phyloP scores from a whole-genome alignment of 2,888 invertebrate species.

The Lissocephala sabroskyi region DNA sequence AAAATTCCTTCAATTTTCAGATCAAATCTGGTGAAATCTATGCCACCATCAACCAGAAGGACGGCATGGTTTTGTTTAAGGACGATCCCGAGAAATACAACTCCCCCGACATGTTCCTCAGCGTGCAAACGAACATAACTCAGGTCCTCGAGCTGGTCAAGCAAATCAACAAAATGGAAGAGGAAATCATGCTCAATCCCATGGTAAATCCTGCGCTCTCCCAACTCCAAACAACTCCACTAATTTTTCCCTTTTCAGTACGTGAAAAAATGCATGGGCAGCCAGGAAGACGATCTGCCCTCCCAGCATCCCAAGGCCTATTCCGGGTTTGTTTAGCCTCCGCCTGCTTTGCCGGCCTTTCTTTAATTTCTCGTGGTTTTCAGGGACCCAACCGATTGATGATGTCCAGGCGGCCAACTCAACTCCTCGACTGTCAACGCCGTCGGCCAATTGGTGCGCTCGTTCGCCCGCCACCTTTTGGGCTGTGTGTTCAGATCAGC shows the following conservation, averaged over 20 bases:
- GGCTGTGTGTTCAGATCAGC: conserved; percentile 37
- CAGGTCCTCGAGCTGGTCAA: conserved; percentile 90
- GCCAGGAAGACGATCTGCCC: conserved; percentile 76
- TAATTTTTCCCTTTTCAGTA: conserved; percentile 71
- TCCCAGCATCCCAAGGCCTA: conserved; percentile 70
- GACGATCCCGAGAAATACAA: conserved; percentile 97
- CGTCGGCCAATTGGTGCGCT: conserved; percentile 1
- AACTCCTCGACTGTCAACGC: no score
- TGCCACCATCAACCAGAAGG: conserved; percentile 97
- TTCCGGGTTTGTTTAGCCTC: conserved; percentile 60
- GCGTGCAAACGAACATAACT: conserved; percentile 88
- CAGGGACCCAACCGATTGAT: conserved; percentile 72
- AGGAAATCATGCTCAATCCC: conserved; percentile 93
- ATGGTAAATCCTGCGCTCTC: conserved; percentile 76
- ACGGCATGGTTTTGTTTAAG: conserved; percentile 97
- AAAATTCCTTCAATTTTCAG: no score
- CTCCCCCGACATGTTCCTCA: conserved; percentile 88
- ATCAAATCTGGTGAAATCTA: conserved; percentile 98
- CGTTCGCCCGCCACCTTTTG: conserved; percentile 7
- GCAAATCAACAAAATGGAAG: conserved; percentile 93
- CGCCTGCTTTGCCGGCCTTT: no score
- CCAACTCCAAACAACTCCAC: no score
- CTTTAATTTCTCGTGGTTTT: conserved; percentile 5
- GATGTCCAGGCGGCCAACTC: no score
- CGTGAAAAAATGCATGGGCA: conserved; percentile 77